Conservation (phyloP, 1,140 invertebrate species). For the Nomia melanderi region DNA sequence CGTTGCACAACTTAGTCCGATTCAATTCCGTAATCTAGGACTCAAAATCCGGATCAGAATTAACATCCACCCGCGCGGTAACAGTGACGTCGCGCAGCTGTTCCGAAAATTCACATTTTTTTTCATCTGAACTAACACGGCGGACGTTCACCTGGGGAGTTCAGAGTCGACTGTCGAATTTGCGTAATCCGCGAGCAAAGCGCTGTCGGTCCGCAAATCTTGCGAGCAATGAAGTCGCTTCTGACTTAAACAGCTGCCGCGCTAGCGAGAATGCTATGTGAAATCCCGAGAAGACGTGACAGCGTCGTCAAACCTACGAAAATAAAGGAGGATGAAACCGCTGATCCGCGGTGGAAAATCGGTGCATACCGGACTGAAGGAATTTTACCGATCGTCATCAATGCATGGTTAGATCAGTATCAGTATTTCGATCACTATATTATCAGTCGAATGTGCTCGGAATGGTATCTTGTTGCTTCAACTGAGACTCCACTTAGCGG, state of each 20-base stretch:
- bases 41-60: not conserved
- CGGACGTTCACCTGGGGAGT: slow-evolving; percentile 6
- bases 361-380: not conserved
- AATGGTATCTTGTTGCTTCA: not conserved
- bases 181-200: slow-evolving; percentile 48
- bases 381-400: not conserved
- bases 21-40: not conserved
- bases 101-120: not conserved
- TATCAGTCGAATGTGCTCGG: not conserved
- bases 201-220: slow-evolving; percentile 37
- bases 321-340: not conserved
- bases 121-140: not conserved
- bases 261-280: too few species aligned
- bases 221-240: slow-evolving; percentile 26
- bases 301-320: too few species aligned
- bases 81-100: not conserved
- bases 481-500: not conserved
- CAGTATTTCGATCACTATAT: not conserved
- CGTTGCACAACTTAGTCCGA: too few species aligned
- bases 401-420: not conserved
- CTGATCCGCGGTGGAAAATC: not conserved
- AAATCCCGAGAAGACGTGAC: not conserved
- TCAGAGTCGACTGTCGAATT: slow-evolving; percentile 28
- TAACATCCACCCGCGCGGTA: not conserved
- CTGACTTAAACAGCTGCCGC: slow-evolving; percentile 32